Base-by-base conservation (phyloP, 2,797 vertebrate species). In the Neosalanx taihuensis region DNA sequence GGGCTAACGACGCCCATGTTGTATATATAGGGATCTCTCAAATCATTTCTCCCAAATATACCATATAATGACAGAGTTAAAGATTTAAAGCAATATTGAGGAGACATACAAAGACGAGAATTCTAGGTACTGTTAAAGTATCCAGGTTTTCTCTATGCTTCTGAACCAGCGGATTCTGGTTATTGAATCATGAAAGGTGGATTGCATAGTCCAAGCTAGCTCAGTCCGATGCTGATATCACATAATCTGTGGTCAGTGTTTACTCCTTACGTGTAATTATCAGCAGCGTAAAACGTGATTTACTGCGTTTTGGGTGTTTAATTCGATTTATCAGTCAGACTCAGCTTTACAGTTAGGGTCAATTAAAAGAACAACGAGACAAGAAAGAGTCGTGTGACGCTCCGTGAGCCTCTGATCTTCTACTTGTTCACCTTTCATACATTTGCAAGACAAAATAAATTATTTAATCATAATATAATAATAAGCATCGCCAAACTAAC, bases 61-160 rank as follows among this genome's bases (percentile, higher is more conserved):
- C 59, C 33, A 71, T 30, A 72, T 46, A 67, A 78, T 67, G 65
- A 62, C 33, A 49, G 56, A 70, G 73, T 73, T 74, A 46, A 76
- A 80, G 59, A 72, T 76, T 83, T 71, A 79, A 67, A 75, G 68
- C 72, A 70, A 53, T 80, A 53, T 51, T 67, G 57, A 51, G 70
- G 33, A 57, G 74, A 75, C 63, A 78, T 77, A 80, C 76, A 77
- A 79, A 74, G 61, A 66, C 63, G 67, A 20, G 70, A 75, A 74
- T 77, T 68, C 12, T 73, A 90, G 85, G 80, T 93, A 86, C 79
- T 79, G 81, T 93, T 92, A 91, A 91, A 90, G 85, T 86, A 84
- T 84, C 72, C 0, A 85, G 70, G 72, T 84, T 76, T 81, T 93
- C 90, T 89, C 81, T 77, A 68, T 88, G 72, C 81, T 86, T 81